Percentiles rank a stretch among this genome's conserved stretches.
phyloP scores from a whole-genome alignment of 2,888 invertebrate species.

The Drosophila pseudotalamancana region DNA sequence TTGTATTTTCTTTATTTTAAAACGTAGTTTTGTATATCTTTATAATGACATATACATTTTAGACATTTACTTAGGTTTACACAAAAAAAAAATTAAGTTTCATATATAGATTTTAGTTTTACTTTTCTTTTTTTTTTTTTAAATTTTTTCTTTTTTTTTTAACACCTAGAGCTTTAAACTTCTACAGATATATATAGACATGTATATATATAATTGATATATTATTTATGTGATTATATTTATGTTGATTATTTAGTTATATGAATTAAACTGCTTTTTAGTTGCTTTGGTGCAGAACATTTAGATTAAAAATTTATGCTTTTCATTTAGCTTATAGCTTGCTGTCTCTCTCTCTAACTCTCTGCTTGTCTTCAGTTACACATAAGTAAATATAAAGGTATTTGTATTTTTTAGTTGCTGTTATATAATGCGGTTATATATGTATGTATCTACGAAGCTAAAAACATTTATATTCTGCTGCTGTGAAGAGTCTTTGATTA shows the following conservation, averaged over 20 bases:
- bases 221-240: too few relatives aligned
- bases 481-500: not conserved
- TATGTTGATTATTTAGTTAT: too few relatives aligned
- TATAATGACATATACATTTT: not conserved
- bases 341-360: not conserved
- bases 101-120: not conserved
- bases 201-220: not conserved
- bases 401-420: too few relatives aligned
- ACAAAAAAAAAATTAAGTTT: constrained; percentile 3
- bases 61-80: not conserved
- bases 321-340: not conserved
- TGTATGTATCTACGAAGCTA: too few relatives aligned
- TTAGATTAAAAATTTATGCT: constrained; percentile 1
- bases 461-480: not conserved
- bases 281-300: constrained; percentile 16
- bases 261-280: not conserved
- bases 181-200: not conserved
- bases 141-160: not conserved
- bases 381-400: not conserved
- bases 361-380: not conserved
- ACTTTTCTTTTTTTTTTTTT: not conserved
- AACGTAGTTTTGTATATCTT: not conserved
- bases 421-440: too few relatives aligned
- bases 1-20: not conserved
- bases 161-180: too few relatives aligned